These are phyloP conservation scores for Hozukius guyotensis DNA, from an alignment of 2,797 vertebrate species.

Conservation along the genomic window DNA sequence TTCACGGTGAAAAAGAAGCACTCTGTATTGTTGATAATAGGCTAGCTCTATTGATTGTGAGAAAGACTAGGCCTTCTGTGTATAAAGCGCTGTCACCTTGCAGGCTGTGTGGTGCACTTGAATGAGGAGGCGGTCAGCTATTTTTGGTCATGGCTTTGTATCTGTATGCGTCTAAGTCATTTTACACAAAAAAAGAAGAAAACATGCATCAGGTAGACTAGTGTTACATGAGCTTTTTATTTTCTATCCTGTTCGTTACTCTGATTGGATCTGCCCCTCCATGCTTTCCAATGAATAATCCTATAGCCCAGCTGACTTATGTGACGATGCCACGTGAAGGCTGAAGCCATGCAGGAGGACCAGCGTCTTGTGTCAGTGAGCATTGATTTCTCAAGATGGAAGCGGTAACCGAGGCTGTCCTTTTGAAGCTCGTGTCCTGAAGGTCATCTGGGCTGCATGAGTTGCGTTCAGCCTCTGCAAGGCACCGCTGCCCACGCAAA, in stretches of 20 bases:
- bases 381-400: slow-evolving; percentile 38
- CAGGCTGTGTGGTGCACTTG: slow-evolving; percentile 36
- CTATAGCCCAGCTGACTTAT: neutral
- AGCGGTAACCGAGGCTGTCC: slow-evolving; percentile 19
- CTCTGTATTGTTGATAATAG: slow-evolving; percentile 16
- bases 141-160: slow-evolving; percentile 30
- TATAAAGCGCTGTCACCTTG: slow-evolving; percentile 23
- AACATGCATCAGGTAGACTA: neutral
- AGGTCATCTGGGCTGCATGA: slow-evolving; percentile 54
- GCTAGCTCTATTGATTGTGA: slow-evolving; percentile 49
- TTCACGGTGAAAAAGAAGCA: neutral
- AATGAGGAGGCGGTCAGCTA: slow-evolving; percentile 39
- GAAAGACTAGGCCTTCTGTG: slow-evolving; percentile 4
- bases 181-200: slow-evolving; percentile 1
- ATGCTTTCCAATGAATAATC: slow-evolving; percentile 33
- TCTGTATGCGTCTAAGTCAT: neutral
- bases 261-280: neutral
- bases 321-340: slow-evolving; percentile 18
- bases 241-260: neutral
- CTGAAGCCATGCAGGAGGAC: slow-evolving; percentile 4
- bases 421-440: slow-evolving; percentile 57
- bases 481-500: slow-evolving; percentile 47
- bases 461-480: slow-evolving; percentile 44
- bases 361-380: slow-evolving; percentile 44
- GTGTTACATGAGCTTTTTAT: neutral